These are phyloP conservation scores for Petromus typicus DNA, from an alignment of 2,113 vertebrate genomes.

Conservation along the genomic window DNA sequence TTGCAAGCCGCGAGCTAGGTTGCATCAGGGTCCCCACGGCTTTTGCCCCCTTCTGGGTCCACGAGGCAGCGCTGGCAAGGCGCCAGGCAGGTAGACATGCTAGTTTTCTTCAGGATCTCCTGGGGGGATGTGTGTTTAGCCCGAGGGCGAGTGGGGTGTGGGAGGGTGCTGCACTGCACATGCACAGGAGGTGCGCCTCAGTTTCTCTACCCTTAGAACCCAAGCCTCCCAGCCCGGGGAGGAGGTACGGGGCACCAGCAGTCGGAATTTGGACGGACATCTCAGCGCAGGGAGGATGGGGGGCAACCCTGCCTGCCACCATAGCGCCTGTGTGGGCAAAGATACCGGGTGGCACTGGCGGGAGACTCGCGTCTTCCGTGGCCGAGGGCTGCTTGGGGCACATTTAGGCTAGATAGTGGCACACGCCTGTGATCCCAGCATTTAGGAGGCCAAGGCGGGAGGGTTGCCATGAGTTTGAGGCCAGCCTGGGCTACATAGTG, in stretches of 20 bases:
- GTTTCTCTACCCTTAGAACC: not conserved
- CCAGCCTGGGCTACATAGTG: not conserved
- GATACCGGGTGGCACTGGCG: not conserved
- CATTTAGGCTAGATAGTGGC: not conserved
- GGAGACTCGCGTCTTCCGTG: not conserved
- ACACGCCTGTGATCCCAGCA: not conserved
- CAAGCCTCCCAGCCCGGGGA: not conserved
- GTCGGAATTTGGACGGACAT: not conserved
- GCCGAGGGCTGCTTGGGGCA: not conserved
- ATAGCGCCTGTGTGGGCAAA: not conserved
- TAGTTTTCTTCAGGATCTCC: not conserved
- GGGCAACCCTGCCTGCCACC: not conserved
- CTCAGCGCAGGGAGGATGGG: not conserved
- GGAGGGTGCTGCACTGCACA: not conserved
- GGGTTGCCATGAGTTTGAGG: not conserved
- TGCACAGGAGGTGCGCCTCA: not conserved
- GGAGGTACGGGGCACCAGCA: not conserved
- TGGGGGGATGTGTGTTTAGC: not conserved
- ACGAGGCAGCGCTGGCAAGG: constrained; percentile 6
- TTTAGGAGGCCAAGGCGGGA: not conserved
- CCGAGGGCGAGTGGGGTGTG: not conserved
- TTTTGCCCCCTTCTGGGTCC: not conserved
- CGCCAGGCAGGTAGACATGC: not conserved
- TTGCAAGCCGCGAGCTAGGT: not conserved
- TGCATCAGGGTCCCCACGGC: constrained; percentile 68